phyloP scores from a whole-genome alignment of 2,888 invertebrate genomes.

The Brachypalpus laphriformis region DNA sequence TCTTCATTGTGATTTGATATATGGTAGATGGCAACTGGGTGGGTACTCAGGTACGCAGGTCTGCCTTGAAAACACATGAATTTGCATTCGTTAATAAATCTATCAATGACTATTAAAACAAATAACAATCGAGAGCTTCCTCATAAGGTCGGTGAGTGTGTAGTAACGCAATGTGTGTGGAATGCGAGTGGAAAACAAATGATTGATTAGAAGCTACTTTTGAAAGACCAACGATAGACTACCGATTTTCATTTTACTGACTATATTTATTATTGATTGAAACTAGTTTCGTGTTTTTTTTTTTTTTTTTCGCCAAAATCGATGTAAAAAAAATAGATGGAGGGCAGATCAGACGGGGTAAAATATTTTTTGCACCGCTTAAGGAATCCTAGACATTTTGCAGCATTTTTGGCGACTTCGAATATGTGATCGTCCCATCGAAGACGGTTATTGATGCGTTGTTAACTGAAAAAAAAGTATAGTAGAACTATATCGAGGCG shows the following conservation, averaged over 20 bases:
- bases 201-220: background rate
- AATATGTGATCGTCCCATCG: too few relatives aligned
- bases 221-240: background rate
- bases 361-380: too few relatives aligned
- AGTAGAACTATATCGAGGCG: too few relatives aligned
- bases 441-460: too few relatives aligned
- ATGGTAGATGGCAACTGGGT: background rate
- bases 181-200: conserved; percentile 20
- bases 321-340: too few relatives aligned
- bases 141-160: background rate
- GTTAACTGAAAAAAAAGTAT: too few relatives aligned
- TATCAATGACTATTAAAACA: background rate
- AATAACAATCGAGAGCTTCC: background rate
- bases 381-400: too few relatives aligned
- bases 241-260: background rate
- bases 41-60: background rate
- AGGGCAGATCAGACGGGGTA: too few relatives aligned
- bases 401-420: too few relatives aligned
- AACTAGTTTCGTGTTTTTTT: too few relatives aligned
- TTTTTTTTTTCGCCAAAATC: too few relatives aligned
- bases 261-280: background rate
- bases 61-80: conserved; percentile 5
- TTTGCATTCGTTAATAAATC: conserved; percentile 20
- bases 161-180: background rate
- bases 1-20: background rate